Conservation (phyloP, 2,113 vertebrate genomes). For the Bostrychus sinensis region DNA sequence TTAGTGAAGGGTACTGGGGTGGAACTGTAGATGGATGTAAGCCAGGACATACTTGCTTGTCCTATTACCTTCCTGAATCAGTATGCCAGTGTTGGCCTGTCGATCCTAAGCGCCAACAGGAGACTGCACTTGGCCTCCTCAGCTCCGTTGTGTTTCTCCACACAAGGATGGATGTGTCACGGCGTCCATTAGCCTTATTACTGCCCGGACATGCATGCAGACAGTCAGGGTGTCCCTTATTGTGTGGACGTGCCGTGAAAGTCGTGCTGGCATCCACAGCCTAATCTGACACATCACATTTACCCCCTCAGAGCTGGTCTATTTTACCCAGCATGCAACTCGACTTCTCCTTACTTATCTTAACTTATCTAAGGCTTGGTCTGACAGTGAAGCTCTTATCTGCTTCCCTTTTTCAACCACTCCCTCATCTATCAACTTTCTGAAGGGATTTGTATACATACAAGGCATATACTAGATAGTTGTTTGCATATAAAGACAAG, state of each 20-base stretch:
- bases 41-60: constrained; percentile 16
- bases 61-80: constrained; percentile 31
- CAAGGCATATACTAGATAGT: not conserved
- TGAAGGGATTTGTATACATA: not conserved
- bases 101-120: constrained; percentile 33
- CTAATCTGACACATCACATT: constrained; percentile 73
- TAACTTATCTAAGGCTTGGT: constrained; percentile 10
- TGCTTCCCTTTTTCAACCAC: not conserved
- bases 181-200: constrained; percentile 67
- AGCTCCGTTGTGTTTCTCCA: constrained; percentile 24
- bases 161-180: constrained; percentile 56
- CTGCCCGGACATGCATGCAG: constrained; percentile 58
- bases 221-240: constrained; percentile 51
- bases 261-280: constrained; percentile 43
- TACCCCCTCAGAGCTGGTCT: constrained; percentile 13
- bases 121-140: constrained; percentile 47
- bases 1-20: not conserved
- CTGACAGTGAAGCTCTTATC: constrained; percentile 17
- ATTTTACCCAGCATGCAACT: constrained; percentile 24
- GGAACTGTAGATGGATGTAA: constrained; percentile 6
- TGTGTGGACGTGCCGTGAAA: constrained; percentile 65
- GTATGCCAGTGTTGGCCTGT: constrained; percentile 37
- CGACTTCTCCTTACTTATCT: constrained; percentile 27
- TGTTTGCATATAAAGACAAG: not conserved
- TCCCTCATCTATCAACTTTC: not conserved